Evolutionary conservation across 2,113 vertebrate genomes (phyloP).

Genomic region (Symphodus melops): DNA sequence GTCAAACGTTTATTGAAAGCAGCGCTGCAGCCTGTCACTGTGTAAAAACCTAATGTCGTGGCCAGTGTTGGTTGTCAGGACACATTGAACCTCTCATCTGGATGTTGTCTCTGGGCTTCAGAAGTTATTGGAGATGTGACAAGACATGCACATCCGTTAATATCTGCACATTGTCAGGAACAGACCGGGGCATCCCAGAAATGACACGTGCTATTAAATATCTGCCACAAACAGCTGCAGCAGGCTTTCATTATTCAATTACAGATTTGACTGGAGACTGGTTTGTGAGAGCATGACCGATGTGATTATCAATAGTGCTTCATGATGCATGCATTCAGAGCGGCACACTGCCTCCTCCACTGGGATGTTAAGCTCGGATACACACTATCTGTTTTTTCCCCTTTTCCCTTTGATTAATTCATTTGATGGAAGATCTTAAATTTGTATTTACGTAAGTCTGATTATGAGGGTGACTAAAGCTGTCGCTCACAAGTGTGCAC

Average conservation of each 20-base stretch:
- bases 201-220: conserved; percentile 58
- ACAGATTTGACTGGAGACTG: conserved; percentile 32
- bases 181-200: conserved; percentile 53
- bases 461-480: conserved; percentile 17
- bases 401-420: not conserved
- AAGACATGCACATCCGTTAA: conserved; percentile 44
- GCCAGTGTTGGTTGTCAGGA: conserved; percentile 23
- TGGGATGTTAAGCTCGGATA: not conserved
- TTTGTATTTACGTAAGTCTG: not conserved
- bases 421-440: not conserved
- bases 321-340: not conserved
- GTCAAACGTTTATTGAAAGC: conserved; percentile 8
- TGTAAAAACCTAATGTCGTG: conserved; percentile 7
- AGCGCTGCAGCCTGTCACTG: conserved; percentile 7
- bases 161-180: conserved; percentile 52
- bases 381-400: not conserved
- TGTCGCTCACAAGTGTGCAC: conserved; percentile 42
- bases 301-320: conserved; percentile 34
- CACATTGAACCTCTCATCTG: conserved; percentile 45
- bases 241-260: conserved; percentile 54
- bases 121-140: conserved; percentile 69
- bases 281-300: conserved; percentile 33
- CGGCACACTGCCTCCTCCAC: conserved; percentile 3
- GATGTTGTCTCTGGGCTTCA: conserved; percentile 42
- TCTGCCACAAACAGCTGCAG: conserved; percentile 49